A percentile compares a stretch with the other conserved stretches of the same genome.
phyloP scores from a whole-genome alignment of 1,140 invertebrate species.

The Pygmarrhopalites habei region DNA sequence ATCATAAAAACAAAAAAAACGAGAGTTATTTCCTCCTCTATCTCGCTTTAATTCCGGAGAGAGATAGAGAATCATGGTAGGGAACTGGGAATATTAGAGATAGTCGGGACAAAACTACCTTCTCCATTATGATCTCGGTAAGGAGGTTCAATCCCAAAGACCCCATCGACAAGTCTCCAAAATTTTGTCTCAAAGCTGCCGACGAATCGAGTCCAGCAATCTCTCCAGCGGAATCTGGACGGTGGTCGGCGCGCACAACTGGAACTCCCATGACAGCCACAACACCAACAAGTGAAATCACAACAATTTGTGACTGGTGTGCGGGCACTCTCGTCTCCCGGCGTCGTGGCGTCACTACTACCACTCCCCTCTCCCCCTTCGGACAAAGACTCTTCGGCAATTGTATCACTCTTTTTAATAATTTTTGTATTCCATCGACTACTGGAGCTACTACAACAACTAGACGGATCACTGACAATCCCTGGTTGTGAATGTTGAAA shows the following conservation, averaged over 20 bases:
- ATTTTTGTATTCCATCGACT: not conserved
- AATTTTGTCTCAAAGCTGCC: slow-evolving; percentile 34
- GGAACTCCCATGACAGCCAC: slow-evolving; percentile 15
- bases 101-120: too few relatives aligned
- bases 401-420: slow-evolving; percentile 1
- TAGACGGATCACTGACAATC: not conserved
- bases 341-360: not conserved
- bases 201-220: slow-evolving; percentile 14
- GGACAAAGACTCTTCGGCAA: not conserved
- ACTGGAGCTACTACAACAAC: too few relatives aligned
- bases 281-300: slow-evolving; percentile 13
- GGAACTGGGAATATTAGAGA: too few relatives aligned
- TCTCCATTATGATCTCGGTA: slow-evolving; percentile 35
- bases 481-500: not conserved
- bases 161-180: slow-evolving; percentile 35
- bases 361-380: not conserved
- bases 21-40: too few relatives aligned
- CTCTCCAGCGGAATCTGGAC: slow-evolving; percentile 15
- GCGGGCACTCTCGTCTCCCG: not conserved
- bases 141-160: slow-evolving; percentile 31
- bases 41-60: too few relatives aligned
- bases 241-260: slow-evolving; percentile 7
- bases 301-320: not conserved
- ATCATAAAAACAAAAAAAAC: too few relatives aligned
- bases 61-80: too few relatives aligned